These are phyloP conservation scores for Thera britannica DNA, from an alignment of 2,888 invertebrate genomes.

Conservation along the genomic window DNA sequence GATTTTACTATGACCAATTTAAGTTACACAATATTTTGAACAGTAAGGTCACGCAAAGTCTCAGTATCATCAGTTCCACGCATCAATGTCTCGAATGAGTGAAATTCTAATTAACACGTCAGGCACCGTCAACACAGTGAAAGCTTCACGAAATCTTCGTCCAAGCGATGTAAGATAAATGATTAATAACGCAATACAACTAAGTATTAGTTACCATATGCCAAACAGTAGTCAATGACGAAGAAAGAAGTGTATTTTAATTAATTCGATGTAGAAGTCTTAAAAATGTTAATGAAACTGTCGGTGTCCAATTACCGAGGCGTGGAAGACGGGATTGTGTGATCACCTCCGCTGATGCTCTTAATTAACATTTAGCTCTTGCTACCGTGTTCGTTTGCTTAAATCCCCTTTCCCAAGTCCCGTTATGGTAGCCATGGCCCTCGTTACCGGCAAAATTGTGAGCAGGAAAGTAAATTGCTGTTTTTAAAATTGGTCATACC, in stretches of 20 bases:
- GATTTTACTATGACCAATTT: not conserved
- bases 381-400: conserved; percentile 70
- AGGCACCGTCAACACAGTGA: conserved; percentile 59
- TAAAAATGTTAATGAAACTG: conserved; percentile 67
- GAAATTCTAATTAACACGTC: conserved; percentile 69
- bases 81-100: conserved; percentile 52
- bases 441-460: conserved; percentile 63
- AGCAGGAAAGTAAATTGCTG: conserved; percentile 60
- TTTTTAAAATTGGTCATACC: conserved; percentile 51
- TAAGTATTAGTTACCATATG: conserved; percentile 45
- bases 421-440: conserved; percentile 61
- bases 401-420: conserved; percentile 62
- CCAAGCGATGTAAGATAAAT: conserved; percentile 40
- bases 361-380: conserved; percentile 78
- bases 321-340: conserved; percentile 49
- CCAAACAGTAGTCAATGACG: conserved; percentile 41
- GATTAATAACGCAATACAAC: conserved; percentile 44
- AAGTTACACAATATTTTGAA: conserved; percentile 44
- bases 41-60: conserved; percentile 56
- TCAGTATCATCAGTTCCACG: conserved; percentile 48
- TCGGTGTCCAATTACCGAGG: conserved; percentile 67
- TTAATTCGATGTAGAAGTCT: conserved; percentile 55
- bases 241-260: conserved; percentile 51
- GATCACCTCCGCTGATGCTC: conserved; percentile 73
- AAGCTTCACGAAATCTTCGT: conserved; percentile 56